Base-by-base conservation (phyloP, 37 sponge, comb jelly and placozoan genomes). In the Aphrocallistes beatrix region DNA sequence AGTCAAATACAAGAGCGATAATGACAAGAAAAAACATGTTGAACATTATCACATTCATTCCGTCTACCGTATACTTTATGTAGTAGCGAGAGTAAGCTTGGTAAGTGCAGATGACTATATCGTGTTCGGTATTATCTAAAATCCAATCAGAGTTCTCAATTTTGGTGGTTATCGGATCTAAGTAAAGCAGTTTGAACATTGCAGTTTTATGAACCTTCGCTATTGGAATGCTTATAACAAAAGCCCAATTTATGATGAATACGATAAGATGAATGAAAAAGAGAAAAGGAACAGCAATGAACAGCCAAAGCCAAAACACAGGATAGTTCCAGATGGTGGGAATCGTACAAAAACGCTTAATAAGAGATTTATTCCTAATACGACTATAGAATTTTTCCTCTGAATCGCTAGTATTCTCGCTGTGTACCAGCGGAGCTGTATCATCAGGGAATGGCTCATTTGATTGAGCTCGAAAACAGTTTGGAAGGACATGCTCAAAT, bases 41-140 rank as follows among this genome's bases (percentile, higher is more conserved):
- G 39, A 86, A 36, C 38, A 86, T 36, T 8, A 86, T 82, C 23
- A 86, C 86, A 30, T 86, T 86, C 86, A 86, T 82, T 1, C 86
- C 86, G 23, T 86, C 86, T 38, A 86, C 86, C 10, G 86, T 86
- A 82, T 86, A 86, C 40, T 86, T 86, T 28, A 81, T 23, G 23
- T 86, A 86, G 86, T 86, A 86, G 83, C 81, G 37, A 82, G 51
- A 81, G 38, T 83, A 81, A 82, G 86, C 86, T 23, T 86, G 81
- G 49, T 86, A 86, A 6, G 37, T 36, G 30, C 86, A 86, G 1
- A 86, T 30, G 38, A 37, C 39, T 1, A 82, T 37, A 38, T 82
- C 83, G 16, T 37, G 39, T n/a, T 82, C 39, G 8, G 39, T 28
- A 19, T 37, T 38, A 1, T 82, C 83, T 6, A 60, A 28, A 28